Evolutionary conservation across 2,113 vertebrate genomes (phyloP), one percentile per base, ranked within the genome.

Genomic region (Centropristis striata): DNA sequence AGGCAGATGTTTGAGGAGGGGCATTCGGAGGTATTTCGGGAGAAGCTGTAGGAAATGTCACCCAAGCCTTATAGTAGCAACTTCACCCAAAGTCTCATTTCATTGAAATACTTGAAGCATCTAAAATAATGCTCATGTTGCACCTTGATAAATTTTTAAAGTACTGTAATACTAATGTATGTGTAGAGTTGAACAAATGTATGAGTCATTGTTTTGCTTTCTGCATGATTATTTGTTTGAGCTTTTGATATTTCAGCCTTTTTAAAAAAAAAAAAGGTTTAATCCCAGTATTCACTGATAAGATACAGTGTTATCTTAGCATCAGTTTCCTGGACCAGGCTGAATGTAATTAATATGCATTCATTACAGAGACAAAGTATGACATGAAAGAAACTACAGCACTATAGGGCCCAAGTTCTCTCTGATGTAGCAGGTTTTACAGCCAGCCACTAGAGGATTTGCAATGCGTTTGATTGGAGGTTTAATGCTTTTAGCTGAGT

Each of bases 101-200:
- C 42, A 50, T 8, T 49, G 1, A 27, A 72, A 67, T 81, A 87
- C 86, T 87, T 89, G 82, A 89, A 92, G 18, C 27, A 50, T 81
- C 49, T 64, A 37, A 83, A 80, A 10, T 23, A 42, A 71, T 50
- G 44, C 37, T 68, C 0, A 4, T 74, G 54, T 58, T 88, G 85
- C 78, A 78, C 71, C 46, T 75, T 66, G 58, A 67, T 87, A 8
- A n/a, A 42, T 39, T 39, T 83, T 20, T 0, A 20, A 18, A 64
- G 44, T 79, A 77, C 71, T 84, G 77, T 87, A 16, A 7, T 0
- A 16, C 27, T 53, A 39, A 60, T 13, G 44, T 5, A 2, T 71
- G 12, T 27, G 51, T 58, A 59, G 49, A 44, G 70, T 36, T 59
- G 55, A 83, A 75, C 69, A 80, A 82, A 82, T 12, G 41, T 58